These are phyloP conservation scores for Maniola jurtina DNA, from an alignment of 1,140 invertebrate genomes.

Conservation along the genomic window DNA sequence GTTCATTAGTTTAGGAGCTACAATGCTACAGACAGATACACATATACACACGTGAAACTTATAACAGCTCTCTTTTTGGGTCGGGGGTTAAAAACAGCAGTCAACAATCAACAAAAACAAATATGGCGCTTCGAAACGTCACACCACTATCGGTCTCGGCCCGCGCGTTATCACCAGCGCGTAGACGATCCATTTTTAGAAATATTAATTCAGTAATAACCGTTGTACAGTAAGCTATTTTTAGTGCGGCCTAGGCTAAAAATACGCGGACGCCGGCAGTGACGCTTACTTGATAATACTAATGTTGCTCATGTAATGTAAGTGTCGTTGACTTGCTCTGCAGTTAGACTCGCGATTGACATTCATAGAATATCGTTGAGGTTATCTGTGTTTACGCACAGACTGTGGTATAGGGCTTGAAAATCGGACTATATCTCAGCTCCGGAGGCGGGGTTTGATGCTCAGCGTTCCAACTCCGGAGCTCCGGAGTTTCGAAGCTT, in stretches of 20 bases:
- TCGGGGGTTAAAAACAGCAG: constrained; percentile 25
- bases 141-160: constrained; percentile 65
- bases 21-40: no score
- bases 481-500: no score
- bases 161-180: constrained; percentile 61
- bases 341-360: constrained; percentile 60
- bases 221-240: constrained; percentile 69
- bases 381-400: constrained; percentile 54
- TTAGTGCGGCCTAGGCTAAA: constrained; percentile 77
- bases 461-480: no score
- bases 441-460: no score
- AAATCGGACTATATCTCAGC: no score
- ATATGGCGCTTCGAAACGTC: constrained; percentile 62
- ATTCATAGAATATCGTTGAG: constrained; percentile 50
- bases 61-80: no score
- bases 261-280: constrained; percentile 66
- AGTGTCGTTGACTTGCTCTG: constrained; percentile 72
- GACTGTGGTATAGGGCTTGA: constrained; percentile 4
- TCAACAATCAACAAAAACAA: constrained; percentile 51
- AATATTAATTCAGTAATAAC: constrained; percentile 79
- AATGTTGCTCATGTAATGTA: constrained; percentile 66
- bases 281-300: constrained; percentile 73
- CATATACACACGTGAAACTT: no score
- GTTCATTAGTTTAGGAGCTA: no score
- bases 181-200: constrained; percentile 77